Evolutionary conservation across 2,888 invertebrate species (phyloP).

Genomic region (Nemapogon koenigi): DNA sequence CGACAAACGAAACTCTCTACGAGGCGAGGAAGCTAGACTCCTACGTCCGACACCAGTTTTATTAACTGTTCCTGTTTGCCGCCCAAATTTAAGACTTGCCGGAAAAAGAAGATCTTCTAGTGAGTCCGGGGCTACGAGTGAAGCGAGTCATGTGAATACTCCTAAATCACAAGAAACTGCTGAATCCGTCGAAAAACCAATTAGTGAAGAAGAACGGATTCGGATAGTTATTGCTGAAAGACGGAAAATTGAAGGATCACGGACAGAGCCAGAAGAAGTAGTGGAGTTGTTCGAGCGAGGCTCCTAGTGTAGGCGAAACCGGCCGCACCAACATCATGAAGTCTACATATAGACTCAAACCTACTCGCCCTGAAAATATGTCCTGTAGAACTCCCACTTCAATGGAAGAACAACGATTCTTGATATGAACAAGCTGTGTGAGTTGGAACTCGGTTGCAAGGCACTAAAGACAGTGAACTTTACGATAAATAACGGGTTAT

Average conservation of each 20-base stretch:
- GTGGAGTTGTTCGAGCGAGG: constrained; percentile 50
- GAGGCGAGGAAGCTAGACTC: constrained; percentile 51
- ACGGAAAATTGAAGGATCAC: constrained; percentile 59
- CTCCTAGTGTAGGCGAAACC: constrained; percentile 61
- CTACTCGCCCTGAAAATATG: too few species aligned
- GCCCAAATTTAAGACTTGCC: constrained; percentile 33
- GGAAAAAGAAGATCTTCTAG: constrained; percentile 38
- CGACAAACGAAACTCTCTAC: constrained; percentile 47
- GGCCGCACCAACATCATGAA: constrained; percentile 59
- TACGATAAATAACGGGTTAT: background rate
- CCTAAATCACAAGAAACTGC: constrained; percentile 27
- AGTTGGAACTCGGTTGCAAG: constrained; percentile 50
- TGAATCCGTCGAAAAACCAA: constrained; percentile 29
- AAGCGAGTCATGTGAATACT: constrained; percentile 27
- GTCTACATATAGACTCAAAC: constrained; percentile 48
- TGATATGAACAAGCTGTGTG: constrained; percentile 20
- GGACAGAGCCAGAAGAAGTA: constrained; percentile 37
- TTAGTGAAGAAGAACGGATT: constrained; percentile 59
- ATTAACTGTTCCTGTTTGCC: constrained; percentile 41
- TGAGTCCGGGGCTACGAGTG: constrained; percentile 29
- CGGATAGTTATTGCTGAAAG: constrained; percentile 68
- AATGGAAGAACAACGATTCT: background rate
- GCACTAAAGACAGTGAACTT: constrained; percentile 17
- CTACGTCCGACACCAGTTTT: constrained; percentile 42
- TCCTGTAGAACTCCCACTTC: constrained; percentile 1